Conservation (phyloP, 2,797 vertebrate species). For the Echiichthys vipera region DNA sequence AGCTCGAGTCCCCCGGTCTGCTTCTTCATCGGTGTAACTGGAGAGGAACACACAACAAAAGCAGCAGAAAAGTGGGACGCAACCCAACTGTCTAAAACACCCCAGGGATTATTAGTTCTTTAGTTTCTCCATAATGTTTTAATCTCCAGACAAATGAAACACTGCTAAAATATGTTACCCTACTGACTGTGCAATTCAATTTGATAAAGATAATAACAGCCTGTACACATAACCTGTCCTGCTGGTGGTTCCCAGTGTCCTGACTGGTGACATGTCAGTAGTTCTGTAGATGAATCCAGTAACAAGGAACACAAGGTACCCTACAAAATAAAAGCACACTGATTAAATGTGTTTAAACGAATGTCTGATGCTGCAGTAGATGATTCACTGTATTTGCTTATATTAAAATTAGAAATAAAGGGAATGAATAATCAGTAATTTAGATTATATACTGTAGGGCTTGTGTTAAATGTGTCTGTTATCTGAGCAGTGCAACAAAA, state of each 20-base stretch:
- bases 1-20: slow-evolving; percentile 28
- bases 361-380: background rate
- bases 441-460: no score
- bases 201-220: slow-evolving; percentile 30
- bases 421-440: no score
- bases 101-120: slow-evolving; percentile 16
- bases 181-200: no score
- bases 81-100: slow-evolving; percentile 42
- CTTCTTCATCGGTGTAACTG: slow-evolving; percentile 68
- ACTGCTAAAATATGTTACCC: background rate
- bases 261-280: slow-evolving; percentile 21
- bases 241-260: slow-evolving; percentile 32
- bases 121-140: background rate
- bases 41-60: slow-evolving; percentile 76
- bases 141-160: slow-evolving; percentile 6
- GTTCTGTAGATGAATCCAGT: slow-evolving; percentile 36
- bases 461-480: no score
- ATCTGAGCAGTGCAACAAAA: no score
- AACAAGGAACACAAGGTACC: slow-evolving; percentile 15
- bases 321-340: slow-evolving; percentile 34
- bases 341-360: background rate
- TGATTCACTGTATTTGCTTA: background rate
- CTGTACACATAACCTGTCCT: slow-evolving; percentile 75
- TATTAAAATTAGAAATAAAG: no score
- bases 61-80: slow-evolving; percentile 77